A percentile compares a stretch with the other conserved stretches of the same genome.
These are phyloP conservation scores for Prunella himalayana DNA, from an alignment of 2,113 vertebrate genomes.

Conservation along the genomic window DNA sequence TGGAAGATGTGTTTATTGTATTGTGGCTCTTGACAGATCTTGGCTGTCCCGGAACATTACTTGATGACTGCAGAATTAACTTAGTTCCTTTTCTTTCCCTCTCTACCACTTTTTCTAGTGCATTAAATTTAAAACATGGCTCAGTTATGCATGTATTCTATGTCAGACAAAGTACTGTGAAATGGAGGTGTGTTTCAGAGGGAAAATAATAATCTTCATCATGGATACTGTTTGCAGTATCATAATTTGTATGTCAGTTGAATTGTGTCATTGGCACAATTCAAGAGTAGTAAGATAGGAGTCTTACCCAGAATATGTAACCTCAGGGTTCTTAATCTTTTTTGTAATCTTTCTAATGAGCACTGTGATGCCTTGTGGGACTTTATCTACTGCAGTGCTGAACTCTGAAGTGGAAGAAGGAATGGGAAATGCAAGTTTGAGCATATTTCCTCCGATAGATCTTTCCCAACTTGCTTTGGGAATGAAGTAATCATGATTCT, in stretches of 20 bases:
- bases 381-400: background rate
- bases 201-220: background rate
- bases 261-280: background rate
- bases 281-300: background rate
- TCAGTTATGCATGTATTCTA: background rate
- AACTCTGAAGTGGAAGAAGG: background rate
- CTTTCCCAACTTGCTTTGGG: background rate
- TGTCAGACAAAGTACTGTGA: background rate
- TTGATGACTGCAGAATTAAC: background rate
- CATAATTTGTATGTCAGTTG: background rate
- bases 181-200: background rate
- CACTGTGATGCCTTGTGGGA: background rate
- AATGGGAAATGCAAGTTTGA: background rate
- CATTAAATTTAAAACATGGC: background rate
- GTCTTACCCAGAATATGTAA: background rate
- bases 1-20: background rate
- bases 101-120: background rate
- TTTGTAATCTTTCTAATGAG: background rate
- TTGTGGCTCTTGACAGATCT: background rate
- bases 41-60: background rate
- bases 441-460: background rate
- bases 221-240: background rate
- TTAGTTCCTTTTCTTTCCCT: background rate
- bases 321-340: background rate
- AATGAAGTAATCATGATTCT: background rate